Conservation (phyloP, 2,113 vertebrate genomes). For the Trichomycterus rosablanca region DNA sequence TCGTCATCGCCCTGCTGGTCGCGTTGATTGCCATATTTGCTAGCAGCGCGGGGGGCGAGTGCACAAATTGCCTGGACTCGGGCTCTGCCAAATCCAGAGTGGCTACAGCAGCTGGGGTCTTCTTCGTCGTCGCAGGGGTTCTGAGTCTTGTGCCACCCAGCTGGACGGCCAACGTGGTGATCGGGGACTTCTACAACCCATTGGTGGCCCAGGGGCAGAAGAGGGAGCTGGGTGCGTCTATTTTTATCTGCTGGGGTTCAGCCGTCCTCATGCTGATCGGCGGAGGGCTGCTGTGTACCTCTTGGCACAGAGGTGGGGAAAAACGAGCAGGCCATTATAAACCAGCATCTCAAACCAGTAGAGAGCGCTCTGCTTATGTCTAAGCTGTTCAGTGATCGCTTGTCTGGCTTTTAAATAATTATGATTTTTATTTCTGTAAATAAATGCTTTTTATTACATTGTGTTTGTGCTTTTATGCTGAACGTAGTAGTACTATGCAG, state of each 20-base stretch:
- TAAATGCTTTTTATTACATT: constrained; percentile 14
- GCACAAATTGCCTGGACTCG: constrained; percentile 73
- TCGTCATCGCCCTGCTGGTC: constrained; percentile 69
- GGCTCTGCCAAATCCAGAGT: constrained; percentile 72
- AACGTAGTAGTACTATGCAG: not conserved
- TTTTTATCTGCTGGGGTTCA: constrained; percentile 77
- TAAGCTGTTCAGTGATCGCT: constrained; percentile 1
- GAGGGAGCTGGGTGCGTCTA: constrained; percentile 67
- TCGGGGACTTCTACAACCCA: constrained; percentile 73
- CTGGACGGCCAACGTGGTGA: constrained; percentile 75
- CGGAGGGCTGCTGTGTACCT: constrained; percentile 72
- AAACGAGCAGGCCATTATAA: not conserved
- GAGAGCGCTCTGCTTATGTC: constrained; percentile 7
- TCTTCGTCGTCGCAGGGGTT: constrained; percentile 67
- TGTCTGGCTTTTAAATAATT: not conserved
- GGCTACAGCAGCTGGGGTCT: constrained; percentile 67
- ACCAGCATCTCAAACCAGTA: constrained; percentile 15
- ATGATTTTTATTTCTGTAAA: constrained; percentile 7
- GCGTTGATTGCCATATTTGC: constrained; percentile 64
- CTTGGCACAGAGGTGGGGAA: constrained; percentile 62
- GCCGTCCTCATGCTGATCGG: constrained; percentile 68
- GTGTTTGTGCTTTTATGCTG: not conserved
- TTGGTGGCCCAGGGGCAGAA: constrained; percentile 67
- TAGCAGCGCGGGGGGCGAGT: constrained; percentile 73
- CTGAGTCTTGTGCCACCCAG: constrained; percentile 72